These are phyloP conservation scores for Mystacornis crossleyi DNA, from an alignment of 2,113 vertebrate genomes.

Conservation along the genomic window DNA sequence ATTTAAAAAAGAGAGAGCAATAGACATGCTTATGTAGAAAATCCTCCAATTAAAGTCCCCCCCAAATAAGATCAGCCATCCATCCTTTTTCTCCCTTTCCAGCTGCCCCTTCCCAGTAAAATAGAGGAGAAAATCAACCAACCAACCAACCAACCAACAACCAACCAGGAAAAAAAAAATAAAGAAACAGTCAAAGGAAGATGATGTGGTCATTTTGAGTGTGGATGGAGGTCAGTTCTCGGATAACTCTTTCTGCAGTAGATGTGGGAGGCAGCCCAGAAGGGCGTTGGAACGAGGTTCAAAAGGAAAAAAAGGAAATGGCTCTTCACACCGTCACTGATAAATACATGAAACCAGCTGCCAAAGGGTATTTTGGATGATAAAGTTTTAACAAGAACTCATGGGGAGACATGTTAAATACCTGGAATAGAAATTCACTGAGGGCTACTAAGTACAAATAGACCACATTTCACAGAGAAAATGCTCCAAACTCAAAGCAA, in stretches of 20 bases:
- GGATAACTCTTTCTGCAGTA: not conserved
- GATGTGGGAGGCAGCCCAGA: not conserved
- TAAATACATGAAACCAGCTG: not conserved
- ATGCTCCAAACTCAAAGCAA: not conserved
- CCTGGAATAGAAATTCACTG: not conserved
- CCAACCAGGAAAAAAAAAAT: too few species aligned
- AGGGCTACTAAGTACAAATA: not conserved
- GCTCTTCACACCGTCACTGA: not conserved
- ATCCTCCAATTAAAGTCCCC: not conserved
- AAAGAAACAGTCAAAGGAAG: not conserved
- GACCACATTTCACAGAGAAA: not conserved
- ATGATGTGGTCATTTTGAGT: not conserved
- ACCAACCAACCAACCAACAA: too few species aligned
- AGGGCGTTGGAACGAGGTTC: not conserved
- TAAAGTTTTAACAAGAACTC: conserved; percentile 25
- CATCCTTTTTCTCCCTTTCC: not conserved
- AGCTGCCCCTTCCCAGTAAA: not conserved
- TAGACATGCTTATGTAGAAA: not conserved
- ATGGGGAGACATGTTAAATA: not conserved
- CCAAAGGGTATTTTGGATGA: not conserved
- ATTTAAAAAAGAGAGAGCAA: not conserved
- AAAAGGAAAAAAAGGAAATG: not conserved
- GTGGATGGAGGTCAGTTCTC: not conserved
- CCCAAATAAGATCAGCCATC: not conserved
- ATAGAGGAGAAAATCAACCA: accelerated